Percentiles rank a stretch among this genome's conserved stretches.
Conservation (phyloP, 1,140 invertebrate genomes). For the Lasaia peninsularis region DNA sequence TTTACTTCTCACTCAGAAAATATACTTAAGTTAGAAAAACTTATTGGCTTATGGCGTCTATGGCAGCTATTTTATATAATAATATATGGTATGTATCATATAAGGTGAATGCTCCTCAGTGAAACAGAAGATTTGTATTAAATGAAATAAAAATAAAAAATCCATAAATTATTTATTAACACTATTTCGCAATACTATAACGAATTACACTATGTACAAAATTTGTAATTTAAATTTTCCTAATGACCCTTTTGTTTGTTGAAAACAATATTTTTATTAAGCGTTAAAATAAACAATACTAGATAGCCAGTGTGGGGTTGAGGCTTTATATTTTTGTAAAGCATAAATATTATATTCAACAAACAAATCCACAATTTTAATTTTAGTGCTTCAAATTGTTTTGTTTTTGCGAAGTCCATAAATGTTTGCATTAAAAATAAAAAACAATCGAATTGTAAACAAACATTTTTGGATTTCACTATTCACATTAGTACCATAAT, state of each 20-base stretch:
- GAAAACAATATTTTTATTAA: not conserved
- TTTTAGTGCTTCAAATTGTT: not conserved
- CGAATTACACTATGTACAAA: constrained; percentile 70
- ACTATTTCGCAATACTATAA: constrained; percentile 69
- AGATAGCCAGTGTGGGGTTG: not conserved
- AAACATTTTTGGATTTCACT: constrained; percentile 11
- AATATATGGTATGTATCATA: no score
- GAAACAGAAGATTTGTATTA: no score
- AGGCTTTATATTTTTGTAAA: no score
- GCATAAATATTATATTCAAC: not conserved
- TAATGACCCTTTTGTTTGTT: constrained; percentile 3
- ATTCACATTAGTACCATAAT: constrained; percentile 39
- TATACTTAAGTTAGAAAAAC: no score
- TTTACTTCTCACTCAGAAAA: no score
- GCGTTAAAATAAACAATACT: not conserved
- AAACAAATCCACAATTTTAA: not conserved
- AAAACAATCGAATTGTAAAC: not conserved
- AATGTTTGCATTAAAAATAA: not conserved
- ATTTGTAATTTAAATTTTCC: constrained; percentile 30
- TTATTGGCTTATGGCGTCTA: no score
- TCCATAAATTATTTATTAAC: constrained; percentile 73
- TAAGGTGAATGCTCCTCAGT: no score
- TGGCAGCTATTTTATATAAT: no score
- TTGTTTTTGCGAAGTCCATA: not conserved
- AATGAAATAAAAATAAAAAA: constrained; percentile 55